Percentiles rank a stretch among this genome's conserved stretches.
These are phyloP conservation scores for Drosophila jambulina DNA, from an alignment of 1,140 invertebrate species.

Conservation along the genomic window DNA sequence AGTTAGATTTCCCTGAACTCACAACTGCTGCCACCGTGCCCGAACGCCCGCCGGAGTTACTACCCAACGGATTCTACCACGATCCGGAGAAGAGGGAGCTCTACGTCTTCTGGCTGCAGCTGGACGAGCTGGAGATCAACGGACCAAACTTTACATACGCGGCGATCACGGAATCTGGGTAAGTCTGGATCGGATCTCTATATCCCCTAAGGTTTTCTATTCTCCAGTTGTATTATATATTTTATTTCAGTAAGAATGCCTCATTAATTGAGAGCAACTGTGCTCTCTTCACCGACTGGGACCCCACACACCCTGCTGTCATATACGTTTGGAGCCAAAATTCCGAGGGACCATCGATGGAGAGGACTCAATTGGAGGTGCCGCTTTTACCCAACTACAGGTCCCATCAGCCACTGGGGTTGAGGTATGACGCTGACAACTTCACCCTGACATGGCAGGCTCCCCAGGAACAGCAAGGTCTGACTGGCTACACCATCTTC, in stretches of 20 bases:
- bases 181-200: too few species aligned
- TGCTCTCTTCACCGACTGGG: not conserved
- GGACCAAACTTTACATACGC: conserved; percentile 9
- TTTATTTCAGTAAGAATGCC: not conserved
- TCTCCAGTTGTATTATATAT: too few species aligned
- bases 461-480: not conserved
- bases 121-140: not conserved
- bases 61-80: too few species aligned
- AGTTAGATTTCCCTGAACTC: too few species aligned
- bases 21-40: too few species aligned
- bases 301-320: not conserved
- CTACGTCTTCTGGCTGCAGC: too few species aligned
- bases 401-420: not conserved
- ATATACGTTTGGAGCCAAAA: conserved; percentile 3
- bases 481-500: not conserved
- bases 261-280: not conserved
- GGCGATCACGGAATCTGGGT: not conserved
- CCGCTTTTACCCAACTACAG: not conserved
- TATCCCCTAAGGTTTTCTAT: too few species aligned
- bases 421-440: not conserved
- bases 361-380: not conserved
- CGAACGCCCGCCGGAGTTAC: too few species aligned
- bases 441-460: not conserved
- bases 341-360: not conserved
- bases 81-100: too few species aligned